Percentiles rank a stretch among this genome's conserved stretches.
Conservation (phyloP, 2,113 vertebrate species). For the Harpagus bidentatus region DNA sequence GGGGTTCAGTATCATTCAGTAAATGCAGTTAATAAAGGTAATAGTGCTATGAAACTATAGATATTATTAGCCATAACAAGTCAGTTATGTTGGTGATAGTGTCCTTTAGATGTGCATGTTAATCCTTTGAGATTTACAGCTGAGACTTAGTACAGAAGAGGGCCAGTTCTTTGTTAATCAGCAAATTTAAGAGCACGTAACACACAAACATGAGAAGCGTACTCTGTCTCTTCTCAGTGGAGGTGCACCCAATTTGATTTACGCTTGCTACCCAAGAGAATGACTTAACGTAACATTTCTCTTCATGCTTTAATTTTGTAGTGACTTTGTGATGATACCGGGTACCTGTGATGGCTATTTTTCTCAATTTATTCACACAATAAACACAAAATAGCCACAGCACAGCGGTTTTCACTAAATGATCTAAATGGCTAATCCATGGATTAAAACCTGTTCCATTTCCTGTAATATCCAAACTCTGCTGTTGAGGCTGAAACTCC, state of each 20-base stretch:
- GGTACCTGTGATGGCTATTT: background rate
- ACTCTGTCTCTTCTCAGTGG: background rate
- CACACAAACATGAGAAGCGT: background rate
- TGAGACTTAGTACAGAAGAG: background rate
- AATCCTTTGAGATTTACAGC: background rate
- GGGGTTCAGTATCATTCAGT: background rate
- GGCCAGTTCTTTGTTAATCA: background rate
- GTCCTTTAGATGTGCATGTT: background rate
- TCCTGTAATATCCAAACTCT: background rate
- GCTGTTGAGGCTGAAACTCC: background rate
- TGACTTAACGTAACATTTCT: background rate
- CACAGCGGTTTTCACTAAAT: background rate
- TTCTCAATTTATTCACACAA: background rate
- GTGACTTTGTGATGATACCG: background rate
- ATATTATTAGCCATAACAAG: background rate
- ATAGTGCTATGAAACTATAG: background rate
- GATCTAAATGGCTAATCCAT: too few species aligned
- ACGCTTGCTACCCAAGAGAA: background rate
- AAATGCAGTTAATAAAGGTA: background rate
- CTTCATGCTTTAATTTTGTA: background rate
- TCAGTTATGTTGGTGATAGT: background rate
- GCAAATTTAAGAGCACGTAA: background rate
- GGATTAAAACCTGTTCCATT: background rate
- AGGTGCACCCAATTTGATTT: background rate
- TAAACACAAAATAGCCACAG: background rate